phyloP scores from a whole-genome alignment of 2,113 vertebrate species.

The Megaceryle torquata region DNA sequence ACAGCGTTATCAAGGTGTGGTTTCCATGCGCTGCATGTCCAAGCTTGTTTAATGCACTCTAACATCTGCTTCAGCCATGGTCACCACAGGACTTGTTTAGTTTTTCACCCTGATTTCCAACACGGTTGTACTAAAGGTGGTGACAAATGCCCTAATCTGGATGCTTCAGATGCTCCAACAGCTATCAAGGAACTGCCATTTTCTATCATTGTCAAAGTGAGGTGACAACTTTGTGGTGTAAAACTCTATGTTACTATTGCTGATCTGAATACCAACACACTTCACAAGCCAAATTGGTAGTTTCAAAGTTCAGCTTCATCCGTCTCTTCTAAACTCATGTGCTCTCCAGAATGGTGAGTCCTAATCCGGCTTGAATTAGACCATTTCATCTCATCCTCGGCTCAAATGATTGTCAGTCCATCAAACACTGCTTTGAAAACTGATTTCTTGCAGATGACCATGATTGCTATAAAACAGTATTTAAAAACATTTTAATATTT shows the following conservation, averaged over 20 bases:
- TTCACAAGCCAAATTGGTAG: conserved; percentile 13
- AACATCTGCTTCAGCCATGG: neutral
- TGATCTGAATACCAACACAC: neutral
- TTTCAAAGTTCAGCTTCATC: conserved; percentile 3
- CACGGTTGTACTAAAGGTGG: neutral
- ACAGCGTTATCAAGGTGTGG: neutral
- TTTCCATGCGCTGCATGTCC: neutral
- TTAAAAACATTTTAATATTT: conserved; percentile 49
- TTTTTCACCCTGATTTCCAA: neutral
- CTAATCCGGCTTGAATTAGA: neutral
- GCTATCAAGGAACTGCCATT: neutral
- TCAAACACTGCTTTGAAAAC: conserved; percentile 47
- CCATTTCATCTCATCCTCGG: neutral
- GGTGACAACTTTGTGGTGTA: neutral
- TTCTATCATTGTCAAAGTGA: neutral
- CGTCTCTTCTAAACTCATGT: conserved; percentile 1
- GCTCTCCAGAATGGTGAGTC: conserved; percentile 17
- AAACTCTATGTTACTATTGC: neutral
- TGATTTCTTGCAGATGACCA: conserved; percentile 60
- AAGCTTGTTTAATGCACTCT: neutral
- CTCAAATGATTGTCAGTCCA: conserved; percentile 46
- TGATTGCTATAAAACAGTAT: conserved; percentile 20
- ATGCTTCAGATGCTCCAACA: neutral
- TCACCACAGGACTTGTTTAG: neutral
- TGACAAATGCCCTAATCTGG: neutral